Evolutionary conservation across 2,113 vertebrate species (phyloP).

Genomic region (Entomyzon cyanotis): DNA sequence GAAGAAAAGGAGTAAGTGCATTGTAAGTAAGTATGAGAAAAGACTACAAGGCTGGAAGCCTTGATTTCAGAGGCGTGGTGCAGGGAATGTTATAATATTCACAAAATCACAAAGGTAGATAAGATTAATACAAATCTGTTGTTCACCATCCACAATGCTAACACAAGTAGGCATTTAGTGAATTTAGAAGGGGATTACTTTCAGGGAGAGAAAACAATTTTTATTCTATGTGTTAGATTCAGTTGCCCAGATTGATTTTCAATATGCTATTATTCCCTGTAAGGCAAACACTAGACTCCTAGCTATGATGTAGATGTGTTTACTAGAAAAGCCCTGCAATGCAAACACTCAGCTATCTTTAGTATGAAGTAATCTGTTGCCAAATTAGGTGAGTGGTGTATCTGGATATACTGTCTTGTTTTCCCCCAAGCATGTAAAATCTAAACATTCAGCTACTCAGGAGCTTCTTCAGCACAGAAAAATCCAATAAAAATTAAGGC

Average conservation of each 20-base stretch:
- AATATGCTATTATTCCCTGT: not conserved
- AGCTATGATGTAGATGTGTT: not conserved
- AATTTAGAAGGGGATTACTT: not conserved
- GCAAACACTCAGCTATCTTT: not conserved
- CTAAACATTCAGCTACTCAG: not conserved
- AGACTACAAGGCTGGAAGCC: not conserved
- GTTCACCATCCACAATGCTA: not conserved
- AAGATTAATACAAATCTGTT: not conserved
- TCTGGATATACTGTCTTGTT: not conserved
- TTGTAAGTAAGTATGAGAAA: not conserved
- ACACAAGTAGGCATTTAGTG: not conserved
- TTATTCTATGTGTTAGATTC: not conserved
- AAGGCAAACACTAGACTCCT: not conserved
- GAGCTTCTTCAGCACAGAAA: not conserved
- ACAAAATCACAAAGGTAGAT: not conserved
- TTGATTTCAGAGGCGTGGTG: not conserved
- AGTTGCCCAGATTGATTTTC: not conserved
- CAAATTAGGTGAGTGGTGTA: not conserved
- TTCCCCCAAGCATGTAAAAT: not conserved
- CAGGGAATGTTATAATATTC: not conserved
- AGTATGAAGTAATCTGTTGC: not conserved
- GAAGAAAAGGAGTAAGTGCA: not conserved
- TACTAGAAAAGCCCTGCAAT: not conserved
- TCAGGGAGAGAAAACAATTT: not conserved
- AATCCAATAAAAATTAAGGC: not conserved